Evolutionary conservation across 37 sponge, comb jelly and placozoan genomes (phyloP), one percentile per base, ranked within the genome.

Genomic region (Tethya wilhelma): DNA sequence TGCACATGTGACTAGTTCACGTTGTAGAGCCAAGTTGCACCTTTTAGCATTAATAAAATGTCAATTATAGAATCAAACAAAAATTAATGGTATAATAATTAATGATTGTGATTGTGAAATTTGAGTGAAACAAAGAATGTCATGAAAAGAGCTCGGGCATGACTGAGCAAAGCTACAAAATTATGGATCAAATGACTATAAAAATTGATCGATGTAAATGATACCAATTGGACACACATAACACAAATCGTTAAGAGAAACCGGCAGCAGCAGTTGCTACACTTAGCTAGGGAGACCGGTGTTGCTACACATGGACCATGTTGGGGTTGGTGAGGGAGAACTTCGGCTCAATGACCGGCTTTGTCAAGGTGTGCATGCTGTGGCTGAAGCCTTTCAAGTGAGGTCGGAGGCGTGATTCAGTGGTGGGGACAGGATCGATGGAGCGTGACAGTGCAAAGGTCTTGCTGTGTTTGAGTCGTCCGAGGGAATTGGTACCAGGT

Each of bases 241-340:
- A n/a, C n/a, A n/a, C n/a, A n/a, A n/a, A 49, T 49, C 14, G 14
- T 49, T 9, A 49, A 49, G 14, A 49, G 53, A 49, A 49, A 49
- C 53, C 53, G n/a, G n/a, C n/a, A n/a, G n/a, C n/a, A n/a, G n/a
- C n/a, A n/a, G n/a, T n/a, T n/a, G n/a, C n/a, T n/a, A n/a, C n/a
- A n/a, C n/a, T n/a, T n/a, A 5, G 36, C 2, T 34, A 12, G 38
- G 20, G 33, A 70, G 5, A 17, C 26, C 44, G 22, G 46, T 8
- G 9, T 58, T 22, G 45, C 75, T 44, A 91, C 26, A 91, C 78
- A 72, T 91, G 91, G 40, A 91, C 74, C 33, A 86, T 55, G 28
- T 74, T 81, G 0, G 91, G 91, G 56, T 91, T 67, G 25, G 79
- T 58, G 41, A 57, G 59, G 26, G 91, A 91, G 17, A 91, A 36